A percentile compares a stretch with the other conserved stretches of the same genome.
These are phyloP conservation scores for Philonicus albiceps DNA, from an alignment of 2,888 invertebrate species.

Conservation along the genomic window DNA sequence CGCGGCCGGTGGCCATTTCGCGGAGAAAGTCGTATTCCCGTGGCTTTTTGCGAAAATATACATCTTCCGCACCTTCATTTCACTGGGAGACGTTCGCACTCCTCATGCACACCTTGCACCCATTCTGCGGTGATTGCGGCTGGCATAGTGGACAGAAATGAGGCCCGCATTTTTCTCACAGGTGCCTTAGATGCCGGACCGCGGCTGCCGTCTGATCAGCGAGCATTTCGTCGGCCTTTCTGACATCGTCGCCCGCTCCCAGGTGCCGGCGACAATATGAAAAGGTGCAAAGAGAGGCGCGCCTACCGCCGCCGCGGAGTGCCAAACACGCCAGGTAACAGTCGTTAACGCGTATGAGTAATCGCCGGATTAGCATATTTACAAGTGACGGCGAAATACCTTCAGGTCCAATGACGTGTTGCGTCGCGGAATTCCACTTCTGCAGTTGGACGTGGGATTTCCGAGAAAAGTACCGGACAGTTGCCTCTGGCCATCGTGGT, in stretches of 20 bases:
- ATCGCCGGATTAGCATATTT: constrained; percentile 42
- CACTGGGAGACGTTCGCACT: not conserved
- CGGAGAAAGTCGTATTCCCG: not conserved
- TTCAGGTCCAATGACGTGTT: constrained; percentile 43
- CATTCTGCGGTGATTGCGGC: constrained; percentile 2
- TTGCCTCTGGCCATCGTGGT: not conserved
- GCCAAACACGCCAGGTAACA: constrained; percentile 7
- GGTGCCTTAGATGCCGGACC: constrained; percentile 1
- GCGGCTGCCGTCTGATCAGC: not conserved
- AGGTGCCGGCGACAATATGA: constrained; percentile 26
- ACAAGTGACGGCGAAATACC: constrained; percentile 39
- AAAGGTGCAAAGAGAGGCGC: constrained; percentile 38
- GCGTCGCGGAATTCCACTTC: constrained; percentile 39
- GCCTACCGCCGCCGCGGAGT: constrained; percentile 2
- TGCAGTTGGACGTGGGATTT: constrained; percentile 9
- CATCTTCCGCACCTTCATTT: not conserved
- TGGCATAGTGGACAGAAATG: not conserved
- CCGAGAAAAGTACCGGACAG: constrained; percentile 10
- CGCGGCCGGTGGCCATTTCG: not conserved
- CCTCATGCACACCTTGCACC: not conserved
- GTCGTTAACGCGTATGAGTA: constrained; percentile 39
- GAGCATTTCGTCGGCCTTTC: not conserved
- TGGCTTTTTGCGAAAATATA: not conserved
- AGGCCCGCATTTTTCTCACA: constrained; percentile 34
- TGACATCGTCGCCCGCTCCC: constrained; percentile 22